phyloP scores from a whole-genome alignment of 2,113 vertebrate genomes.

The Callochromis pleurospilus region DNA sequence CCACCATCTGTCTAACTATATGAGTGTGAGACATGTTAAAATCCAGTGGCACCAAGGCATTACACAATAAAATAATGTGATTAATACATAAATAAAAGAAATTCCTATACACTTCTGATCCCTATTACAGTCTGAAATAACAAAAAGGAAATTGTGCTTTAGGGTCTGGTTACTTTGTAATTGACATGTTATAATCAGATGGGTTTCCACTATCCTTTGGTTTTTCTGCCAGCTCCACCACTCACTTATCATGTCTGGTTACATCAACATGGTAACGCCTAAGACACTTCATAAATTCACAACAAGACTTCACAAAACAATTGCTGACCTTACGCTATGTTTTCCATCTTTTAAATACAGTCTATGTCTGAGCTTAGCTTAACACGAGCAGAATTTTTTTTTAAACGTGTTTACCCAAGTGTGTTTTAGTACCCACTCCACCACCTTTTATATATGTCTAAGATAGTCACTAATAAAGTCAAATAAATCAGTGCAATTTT shows the following conservation, averaged over 20 bases:
- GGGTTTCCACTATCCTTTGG: not conserved
- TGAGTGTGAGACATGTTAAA: fast-evolving
- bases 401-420: not conserved
- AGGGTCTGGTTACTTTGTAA: not conserved
- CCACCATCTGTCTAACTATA: fast-evolving
- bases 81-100: fast-evolving
- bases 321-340: not conserved
- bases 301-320: not conserved
- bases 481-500: not conserved
- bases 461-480: not conserved
- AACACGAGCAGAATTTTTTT: not conserved
- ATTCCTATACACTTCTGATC: not conserved
- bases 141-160: not conserved
- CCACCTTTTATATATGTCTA: not conserved
- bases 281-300: not conserved
- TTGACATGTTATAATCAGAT: not conserved
- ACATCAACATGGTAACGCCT: fast-evolving
- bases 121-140: not conserved
- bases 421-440: not conserved
- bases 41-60: not conserved
- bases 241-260: not conserved
- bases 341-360: not conserved
- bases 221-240: not conserved
- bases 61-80: fast-evolving
- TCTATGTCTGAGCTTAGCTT: fast-evolving